Evolutionary conservation across 2,888 invertebrate genomes (phyloP), one percentile per base, ranked within the genome.

Genomic region (Cephalotes varians): DNA sequence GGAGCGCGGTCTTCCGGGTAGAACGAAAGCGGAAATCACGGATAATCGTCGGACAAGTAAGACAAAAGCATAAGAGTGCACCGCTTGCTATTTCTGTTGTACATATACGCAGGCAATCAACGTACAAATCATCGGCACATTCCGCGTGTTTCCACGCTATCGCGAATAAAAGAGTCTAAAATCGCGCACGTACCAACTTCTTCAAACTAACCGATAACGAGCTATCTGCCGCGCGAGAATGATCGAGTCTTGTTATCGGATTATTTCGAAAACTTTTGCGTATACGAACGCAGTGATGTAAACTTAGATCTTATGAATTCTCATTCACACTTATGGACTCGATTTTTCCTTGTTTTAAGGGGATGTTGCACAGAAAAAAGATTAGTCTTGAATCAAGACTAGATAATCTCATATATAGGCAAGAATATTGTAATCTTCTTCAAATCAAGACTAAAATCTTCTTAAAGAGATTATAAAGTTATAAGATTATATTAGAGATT

Each of bases 11-110:
- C 85, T 87, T 88, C 86, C 82, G 89, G 89, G 90, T 89, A 88
- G 87, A 87, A 85, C 87, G 86, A 90, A 91, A 90, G 90, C 92
- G 93, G 93, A 93, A 93, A 89, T 90, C 83, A 83, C 77, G 87
- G 84, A 87, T 92, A 91, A 93, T 91, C 90, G 88, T 86, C 44
- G 81, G 82, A 87, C 81, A 91, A 91, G 90, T 91, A 83, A 87
- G 87, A 90, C 91, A 89, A 92, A 93, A 91, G 87, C 87, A 84
- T 67, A 64, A 62, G 72, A 79, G 60, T 40, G 40, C 67, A 18
- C 49, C 18, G 47, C 34, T 21, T 71, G 73, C 83, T 85, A 82
- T 77, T 85, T 64, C 83, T 72, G 49, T 51, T 47, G 25, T 18
- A 51, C 54, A 44, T 10, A 65, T 18, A 4, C 54, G 18, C 12